These are phyloP conservation scores for Psococerastis gibbosa DNA, from an alignment of 2,888 invertebrate genomes.

Conservation along the genomic window DNA sequence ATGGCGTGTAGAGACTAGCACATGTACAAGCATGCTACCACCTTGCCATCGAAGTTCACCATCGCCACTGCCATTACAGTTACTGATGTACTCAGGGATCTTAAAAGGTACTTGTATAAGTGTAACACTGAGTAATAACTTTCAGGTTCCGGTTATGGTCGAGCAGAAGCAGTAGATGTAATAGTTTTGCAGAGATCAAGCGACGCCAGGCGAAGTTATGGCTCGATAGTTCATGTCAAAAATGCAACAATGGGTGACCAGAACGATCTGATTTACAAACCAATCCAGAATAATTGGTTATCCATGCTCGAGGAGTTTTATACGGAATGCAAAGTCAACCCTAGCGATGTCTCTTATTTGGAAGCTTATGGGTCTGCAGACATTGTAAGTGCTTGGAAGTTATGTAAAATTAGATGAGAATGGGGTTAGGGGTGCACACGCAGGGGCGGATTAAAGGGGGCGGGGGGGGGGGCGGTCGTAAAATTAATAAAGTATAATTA, in stretches of 20 bases:
- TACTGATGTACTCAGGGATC: too few species aligned
- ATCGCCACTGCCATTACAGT: too few species aligned
- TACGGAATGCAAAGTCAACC: constrained; percentile 28
- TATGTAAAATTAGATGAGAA: too few species aligned
- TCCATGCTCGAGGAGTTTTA: constrained; percentile 29
- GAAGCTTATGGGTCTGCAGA: constrained; percentile 43
- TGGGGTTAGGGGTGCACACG: too few species aligned
- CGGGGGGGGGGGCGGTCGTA: too few species aligned
- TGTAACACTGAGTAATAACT: constrained; percentile 9
- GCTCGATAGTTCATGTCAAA: constrained; percentile 31
- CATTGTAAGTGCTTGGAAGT: constrained; percentile 23
- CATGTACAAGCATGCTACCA: too few species aligned
- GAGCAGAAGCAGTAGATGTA: constrained; percentile 28
- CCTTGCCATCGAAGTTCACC: too few species aligned
- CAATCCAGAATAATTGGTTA: constrained; percentile 13
- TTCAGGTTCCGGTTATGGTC: constrained; percentile 27
- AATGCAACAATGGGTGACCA: background rate
- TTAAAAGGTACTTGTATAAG: too few species aligned
- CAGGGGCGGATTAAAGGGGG: too few species aligned
- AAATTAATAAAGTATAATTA: too few species aligned
- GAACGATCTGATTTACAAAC: constrained; percentile 28
- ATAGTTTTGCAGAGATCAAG: constrained; percentile 26
- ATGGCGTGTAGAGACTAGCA: too few species aligned
- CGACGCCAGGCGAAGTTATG: constrained; percentile 27
- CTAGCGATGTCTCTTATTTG: constrained; percentile 31